Percentiles rank a stretch among this genome's conserved stretches.
phyloP scores from a whole-genome alignment of 1,140 invertebrate species.

The Neuroterus valhalla region DNA sequence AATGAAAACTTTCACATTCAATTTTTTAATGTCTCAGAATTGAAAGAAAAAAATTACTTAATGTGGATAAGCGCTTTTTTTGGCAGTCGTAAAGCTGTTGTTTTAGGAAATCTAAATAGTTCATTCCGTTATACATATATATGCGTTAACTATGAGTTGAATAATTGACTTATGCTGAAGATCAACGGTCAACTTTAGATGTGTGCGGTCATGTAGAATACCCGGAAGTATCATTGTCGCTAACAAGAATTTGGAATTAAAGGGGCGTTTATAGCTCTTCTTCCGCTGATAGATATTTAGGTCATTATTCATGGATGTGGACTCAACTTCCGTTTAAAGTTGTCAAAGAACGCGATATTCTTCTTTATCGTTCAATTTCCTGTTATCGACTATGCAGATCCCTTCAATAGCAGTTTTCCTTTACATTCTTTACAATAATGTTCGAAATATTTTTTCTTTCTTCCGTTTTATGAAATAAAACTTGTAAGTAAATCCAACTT shows the following conservation, averaged over 20 bases:
- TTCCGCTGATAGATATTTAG: conserved; percentile 4
- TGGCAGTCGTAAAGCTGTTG: too few relatives aligned
- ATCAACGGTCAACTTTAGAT: not conserved
- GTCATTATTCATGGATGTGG: conserved; percentile 5
- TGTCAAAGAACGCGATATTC: not conserved
- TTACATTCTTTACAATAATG: too few relatives aligned
- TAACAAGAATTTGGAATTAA: conserved; percentile 13
- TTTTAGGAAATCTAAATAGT: too few relatives aligned
- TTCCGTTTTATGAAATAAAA: too few relatives aligned
- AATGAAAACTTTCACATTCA: too few relatives aligned
- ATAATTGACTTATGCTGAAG: conserved; percentile 2
- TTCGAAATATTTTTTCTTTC: too few relatives aligned
- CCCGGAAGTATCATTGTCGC: conserved; percentile 13
- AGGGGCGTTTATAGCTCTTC: not conserved
- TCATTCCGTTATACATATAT: conserved; percentile 10
- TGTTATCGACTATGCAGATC: not conserved
- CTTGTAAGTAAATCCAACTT: too few relatives aligned
- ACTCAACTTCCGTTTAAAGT: not conserved
- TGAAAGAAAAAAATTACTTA: too few relatives aligned
- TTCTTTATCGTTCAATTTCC: not conserved
- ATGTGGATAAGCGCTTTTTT: too few relatives aligned
- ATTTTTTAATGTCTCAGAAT: too few relatives aligned
- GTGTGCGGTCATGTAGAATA: not conserved
- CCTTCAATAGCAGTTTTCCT: not conserved
- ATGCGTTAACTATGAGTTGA: not conserved